These are phyloP conservation scores for Neelides folsomi DNA, from an alignment of 2,888 invertebrate genomes.

Conservation along the genomic window DNA sequence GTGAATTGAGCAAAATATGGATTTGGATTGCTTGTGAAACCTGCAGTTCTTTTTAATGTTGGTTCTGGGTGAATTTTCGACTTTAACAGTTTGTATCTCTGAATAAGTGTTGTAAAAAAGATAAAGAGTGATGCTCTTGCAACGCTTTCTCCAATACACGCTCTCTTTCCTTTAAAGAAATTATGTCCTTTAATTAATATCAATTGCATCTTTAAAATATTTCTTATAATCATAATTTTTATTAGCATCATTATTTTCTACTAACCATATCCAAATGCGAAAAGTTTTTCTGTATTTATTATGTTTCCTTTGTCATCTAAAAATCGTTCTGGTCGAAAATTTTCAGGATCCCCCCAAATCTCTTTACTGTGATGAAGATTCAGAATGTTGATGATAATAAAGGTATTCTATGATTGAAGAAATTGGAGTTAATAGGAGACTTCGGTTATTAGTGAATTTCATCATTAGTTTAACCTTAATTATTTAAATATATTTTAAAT, in stretches of 20 bases:
- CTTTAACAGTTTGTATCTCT: not conserved
- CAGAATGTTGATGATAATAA: conserved; percentile 3
- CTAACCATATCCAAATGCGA: conserved; percentile 7
- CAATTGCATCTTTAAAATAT: too few species aligned
- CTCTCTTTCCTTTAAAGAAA: conserved; percentile 3
- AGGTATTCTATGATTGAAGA: conserved; percentile 6
- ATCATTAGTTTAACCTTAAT: too few species aligned
- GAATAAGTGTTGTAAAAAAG: conserved; percentile 8
- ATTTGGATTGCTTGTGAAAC: too few species aligned
- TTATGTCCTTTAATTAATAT: too few species aligned
- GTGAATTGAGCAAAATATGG: too few species aligned
- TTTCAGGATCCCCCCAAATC: conserved; percentile 6
- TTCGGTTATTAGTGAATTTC: not conserved
- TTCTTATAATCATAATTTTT: not conserved
- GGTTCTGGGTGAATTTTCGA: too few species aligned
- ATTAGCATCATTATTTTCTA: not conserved
- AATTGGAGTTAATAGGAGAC: too few species aligned
- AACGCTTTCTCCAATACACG: conserved; percentile 4
- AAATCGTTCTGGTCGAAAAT: conserved; percentile 5
- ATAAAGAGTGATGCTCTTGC: conserved; percentile 3
- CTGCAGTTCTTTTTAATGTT: too few species aligned
- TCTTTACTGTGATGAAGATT: conserved; percentile 1
- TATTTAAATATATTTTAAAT: too few species aligned
- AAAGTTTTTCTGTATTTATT: conserved; percentile 1
- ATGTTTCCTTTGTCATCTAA: conserved; percentile 3